phyloP scores from a whole-genome alignment of 2,113 vertebrate species.

The Oncorhynchus gorbuscha region DNA sequence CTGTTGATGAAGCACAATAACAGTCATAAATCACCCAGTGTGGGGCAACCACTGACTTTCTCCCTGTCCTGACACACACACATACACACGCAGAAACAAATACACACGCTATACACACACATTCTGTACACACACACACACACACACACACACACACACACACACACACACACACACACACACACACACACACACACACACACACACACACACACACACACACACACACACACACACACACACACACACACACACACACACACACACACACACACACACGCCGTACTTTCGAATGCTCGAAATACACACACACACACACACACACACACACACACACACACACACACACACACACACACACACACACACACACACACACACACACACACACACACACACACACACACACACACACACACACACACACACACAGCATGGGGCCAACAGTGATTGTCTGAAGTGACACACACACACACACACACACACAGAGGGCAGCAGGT shows the following conservation, averaged over 20 bases:
- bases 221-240: constrained; percentile 11
- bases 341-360: neutral
- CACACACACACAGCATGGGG: neutral
- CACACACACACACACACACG: no score
- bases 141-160: constrained; percentile 22
- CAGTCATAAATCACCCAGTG: constrained; percentile 66
- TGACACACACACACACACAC: neutral
- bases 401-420: neutral
- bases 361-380: neutral
- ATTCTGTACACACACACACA: neutral
- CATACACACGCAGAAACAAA: constrained; percentile 14
- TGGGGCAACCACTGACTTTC: constrained; percentile 30
- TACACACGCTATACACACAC: neutral
- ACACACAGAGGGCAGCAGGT: neutral
- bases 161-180: neutral
- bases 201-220: constrained; percentile 7
- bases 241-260: neutral
- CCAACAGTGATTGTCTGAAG: no score
- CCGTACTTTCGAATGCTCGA: no score
- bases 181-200: no score
- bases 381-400: neutral
- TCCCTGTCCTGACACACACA: constrained; percentile 29
- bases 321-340: neutral
- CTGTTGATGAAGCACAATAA: constrained; percentile 70
- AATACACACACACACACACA: neutral